These are phyloP conservation scores for Typhlomys cinereus DNA, from an alignment of 2,113 vertebrate species.

Conservation along the genomic window DNA sequence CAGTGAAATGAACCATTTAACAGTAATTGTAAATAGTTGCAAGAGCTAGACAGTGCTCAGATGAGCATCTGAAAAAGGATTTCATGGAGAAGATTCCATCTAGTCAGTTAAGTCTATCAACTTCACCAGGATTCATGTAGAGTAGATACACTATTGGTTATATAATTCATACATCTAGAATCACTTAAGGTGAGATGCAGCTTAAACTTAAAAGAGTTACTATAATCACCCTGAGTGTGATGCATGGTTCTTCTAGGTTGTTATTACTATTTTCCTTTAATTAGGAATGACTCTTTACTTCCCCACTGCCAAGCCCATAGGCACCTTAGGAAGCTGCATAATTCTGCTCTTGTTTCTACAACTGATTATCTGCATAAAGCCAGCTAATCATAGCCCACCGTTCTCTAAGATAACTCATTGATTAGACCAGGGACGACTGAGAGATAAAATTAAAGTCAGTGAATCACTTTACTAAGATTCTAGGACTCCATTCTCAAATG, in stretches of 20 bases:
- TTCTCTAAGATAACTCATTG: background rate
- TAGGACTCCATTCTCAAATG: constrained; percentile 39
- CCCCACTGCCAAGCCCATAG: background rate
- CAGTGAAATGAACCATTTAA: background rate
- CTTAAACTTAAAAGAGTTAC: background rate
- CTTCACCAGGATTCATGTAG: background rate
- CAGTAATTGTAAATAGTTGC: background rate
- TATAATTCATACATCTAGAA: background rate
- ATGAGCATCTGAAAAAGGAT: background rate
- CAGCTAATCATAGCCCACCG: background rate
- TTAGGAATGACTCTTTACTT: background rate
- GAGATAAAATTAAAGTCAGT: background rate
- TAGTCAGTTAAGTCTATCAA: constrained; percentile 22
- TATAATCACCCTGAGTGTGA: background rate
- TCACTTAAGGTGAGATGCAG: background rate
- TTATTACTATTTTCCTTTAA: background rate
- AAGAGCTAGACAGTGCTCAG: background rate
- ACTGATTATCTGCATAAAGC: background rate
- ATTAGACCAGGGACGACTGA: background rate
- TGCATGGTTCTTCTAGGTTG: background rate
- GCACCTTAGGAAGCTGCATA: background rate
- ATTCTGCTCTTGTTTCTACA: background rate
- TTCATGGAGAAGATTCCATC: background rate
- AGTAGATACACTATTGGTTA: background rate
- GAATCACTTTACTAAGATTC: constrained; percentile 26